phyloP scores from a whole-genome alignment of 1,140 invertebrate genomes.

The Idris sp. region DNA sequence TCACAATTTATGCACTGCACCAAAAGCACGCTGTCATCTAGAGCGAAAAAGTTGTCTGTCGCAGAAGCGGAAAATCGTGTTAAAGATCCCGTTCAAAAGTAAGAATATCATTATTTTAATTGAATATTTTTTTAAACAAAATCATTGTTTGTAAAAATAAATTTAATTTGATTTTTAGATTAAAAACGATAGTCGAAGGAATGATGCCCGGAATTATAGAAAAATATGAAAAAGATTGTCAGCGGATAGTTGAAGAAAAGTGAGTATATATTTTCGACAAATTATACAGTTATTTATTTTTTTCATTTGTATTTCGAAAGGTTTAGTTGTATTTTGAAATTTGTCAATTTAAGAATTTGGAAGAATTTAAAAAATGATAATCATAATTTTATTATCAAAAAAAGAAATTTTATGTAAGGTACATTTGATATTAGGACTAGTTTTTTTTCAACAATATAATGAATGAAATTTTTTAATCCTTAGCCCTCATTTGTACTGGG shows the following conservation, averaged over 20 bases:
- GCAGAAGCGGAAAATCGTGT: constrained; percentile 81
- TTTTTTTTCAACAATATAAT: no score
- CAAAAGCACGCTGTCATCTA: constrained; percentile 83
- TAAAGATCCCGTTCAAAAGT: constrained; percentile 77
- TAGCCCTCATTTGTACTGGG: constrained; percentile 76
- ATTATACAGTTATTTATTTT: no score
- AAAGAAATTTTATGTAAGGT: no score
- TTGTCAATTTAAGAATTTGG: no score
- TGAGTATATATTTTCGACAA: no score
- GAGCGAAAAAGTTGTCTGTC: constrained; percentile 82
- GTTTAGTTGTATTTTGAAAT: no score
- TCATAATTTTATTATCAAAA: no score
- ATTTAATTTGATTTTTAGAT: no score
- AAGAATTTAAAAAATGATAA: no score
- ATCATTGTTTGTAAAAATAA: not conserved
- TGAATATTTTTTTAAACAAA: not conserved
- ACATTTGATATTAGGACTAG: no score
- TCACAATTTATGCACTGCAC: constrained; percentile 82
- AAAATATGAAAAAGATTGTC: constrained; percentile 80
- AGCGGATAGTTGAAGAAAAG: constrained; percentile 80
- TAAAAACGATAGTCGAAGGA: constrained; percentile 79
- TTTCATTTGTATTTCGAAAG: no score
- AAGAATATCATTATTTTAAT: constrained; percentile 14
- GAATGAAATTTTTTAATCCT: no score
- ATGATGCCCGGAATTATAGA: constrained; percentile 81